Base-by-base conservation (phyloP, 2,797 vertebrate species). In the Siniperca scherzeri region DNA sequence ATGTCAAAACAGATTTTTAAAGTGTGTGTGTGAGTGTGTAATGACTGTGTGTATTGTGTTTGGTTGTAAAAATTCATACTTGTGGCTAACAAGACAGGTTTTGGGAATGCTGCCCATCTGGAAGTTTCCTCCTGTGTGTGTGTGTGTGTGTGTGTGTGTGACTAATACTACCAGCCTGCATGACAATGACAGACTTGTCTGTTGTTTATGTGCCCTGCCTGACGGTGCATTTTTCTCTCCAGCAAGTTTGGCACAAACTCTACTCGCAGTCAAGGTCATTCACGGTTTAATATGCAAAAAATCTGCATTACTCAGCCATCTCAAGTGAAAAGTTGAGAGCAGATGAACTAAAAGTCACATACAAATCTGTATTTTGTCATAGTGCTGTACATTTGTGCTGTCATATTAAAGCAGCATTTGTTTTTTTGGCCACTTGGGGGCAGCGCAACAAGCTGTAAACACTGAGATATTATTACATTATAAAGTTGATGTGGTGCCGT, bases 141-240 rank as follows among this genome's bases (percentile, higher is more conserved):
- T 61, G 38, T 74, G 33, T 60, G 57, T 67, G 53, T 67, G 73
- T 76, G 53, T 74, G 65, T 78, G 67, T 77, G 59, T 62, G 76
- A 56, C 21, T 79, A 22, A 70, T 53, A 68, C 61, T 10, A 67
- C 17, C 59, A n/a, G 62, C 19, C 22, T 55, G 72, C 17, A 48
- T 33, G 48, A 90, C 81, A 88, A 88, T 79, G 82, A 85, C 57
- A 44, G 16, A 56, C 78, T 86, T 90, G 88, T 86, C 52, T 77
- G 40, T 78, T 83, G 88, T 82, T 78, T 70, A 60, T 74, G 42
- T 57, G 61, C 0, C 42, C 62, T 2, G 64, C 50, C 55, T 80
- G 82, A 80, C n/a, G 0, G 5, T 36, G 84, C 82, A 76, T 30
- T 69, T 79, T 77, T 78, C 33, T 50, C 69, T 85, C 55, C 74